Conservation (phyloP, 2,888 invertebrate genomes). For the Masnerella sp. region DNA sequence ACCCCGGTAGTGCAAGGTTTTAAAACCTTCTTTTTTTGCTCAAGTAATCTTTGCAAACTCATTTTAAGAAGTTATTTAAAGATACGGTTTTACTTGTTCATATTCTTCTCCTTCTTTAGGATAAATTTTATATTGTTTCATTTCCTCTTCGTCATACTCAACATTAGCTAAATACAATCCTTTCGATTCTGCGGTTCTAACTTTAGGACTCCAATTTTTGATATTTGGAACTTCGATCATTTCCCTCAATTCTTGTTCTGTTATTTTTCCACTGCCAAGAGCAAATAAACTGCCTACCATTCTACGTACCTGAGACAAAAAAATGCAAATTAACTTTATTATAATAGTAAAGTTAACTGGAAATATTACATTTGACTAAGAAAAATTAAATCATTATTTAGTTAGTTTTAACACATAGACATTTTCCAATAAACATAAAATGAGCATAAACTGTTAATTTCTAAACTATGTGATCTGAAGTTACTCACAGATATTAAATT, state of each 20-base stretch:
- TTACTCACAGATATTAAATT: too few relatives aligned
- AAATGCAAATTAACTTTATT: not conserved
- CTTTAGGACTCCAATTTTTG: slow-evolving; percentile 81
- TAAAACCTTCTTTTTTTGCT: slow-evolving; percentile 80
- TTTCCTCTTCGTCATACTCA: slow-evolving; percentile 80
- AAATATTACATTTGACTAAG: not conserved
- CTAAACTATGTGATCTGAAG: too few relatives aligned
- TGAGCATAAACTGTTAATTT: too few relatives aligned
- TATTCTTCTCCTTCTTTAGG: slow-evolving; percentile 3
- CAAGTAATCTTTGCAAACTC: slow-evolving; percentile 79
- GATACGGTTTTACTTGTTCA: not conserved
- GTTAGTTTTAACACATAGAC: too few relatives aligned
- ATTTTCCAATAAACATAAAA: too few relatives aligned
- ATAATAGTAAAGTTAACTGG: slow-evolving; percentile 1
- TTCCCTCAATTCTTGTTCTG: slow-evolving; percentile 82
- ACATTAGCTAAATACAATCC: slow-evolving; percentile 87
- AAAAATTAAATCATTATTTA: slow-evolving; percentile 4
- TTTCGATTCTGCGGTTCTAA: slow-evolving; percentile 80
- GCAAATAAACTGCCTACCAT: slow-evolving; percentile 84
- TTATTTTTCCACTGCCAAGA: slow-evolving; percentile 81
- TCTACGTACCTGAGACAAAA: slow-evolving; percentile 83
- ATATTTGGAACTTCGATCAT: slow-evolving; percentile 86
- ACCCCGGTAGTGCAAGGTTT: slow-evolving; percentile 84
- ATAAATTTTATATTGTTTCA: slow-evolving; percentile 49
- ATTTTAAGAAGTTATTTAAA: slow-evolving; percentile 56